Evolutionary conservation across 2,888 invertebrate species (phyloP).

Genomic region (Gnatocerus cornutus): DNA sequence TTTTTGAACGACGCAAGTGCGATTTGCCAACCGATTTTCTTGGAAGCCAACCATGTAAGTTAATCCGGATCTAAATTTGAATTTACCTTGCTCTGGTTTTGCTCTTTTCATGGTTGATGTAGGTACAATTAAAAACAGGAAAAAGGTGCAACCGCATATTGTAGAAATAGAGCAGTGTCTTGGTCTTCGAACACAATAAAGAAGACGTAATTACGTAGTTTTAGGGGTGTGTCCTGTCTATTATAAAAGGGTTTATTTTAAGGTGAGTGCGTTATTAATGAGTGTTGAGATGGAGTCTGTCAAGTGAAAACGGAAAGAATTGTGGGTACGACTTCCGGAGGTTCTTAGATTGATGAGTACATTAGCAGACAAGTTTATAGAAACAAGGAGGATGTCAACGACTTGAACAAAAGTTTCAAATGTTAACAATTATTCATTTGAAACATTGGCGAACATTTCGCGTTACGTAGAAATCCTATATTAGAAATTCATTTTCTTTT

Average conservation of each 20-base stretch:
- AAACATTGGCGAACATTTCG: no score
- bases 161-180: conserved; percentile 39
- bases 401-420: not conserved
- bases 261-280: conserved; percentile 36
- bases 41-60: conserved; percentile 14
- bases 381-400: not conserved
- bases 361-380: not conserved
- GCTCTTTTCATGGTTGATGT: not conserved
- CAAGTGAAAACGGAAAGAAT: conserved; percentile 32
- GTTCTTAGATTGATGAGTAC: conserved; percentile 1
- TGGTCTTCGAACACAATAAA: conserved; percentile 49
- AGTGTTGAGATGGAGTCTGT: conserved; percentile 24
- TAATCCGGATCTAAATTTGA: conserved; percentile 30
- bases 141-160: conserved; percentile 25
- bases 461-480: no score
- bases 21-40: conserved; percentile 12
- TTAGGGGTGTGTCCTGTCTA: conserved; percentile 31
- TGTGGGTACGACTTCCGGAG: conserved; percentile 25
- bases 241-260: conserved; percentile 36
- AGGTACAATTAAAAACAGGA: conserved; percentile 1
- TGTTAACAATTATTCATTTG: not conserved
- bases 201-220: conserved; percentile 30
- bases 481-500: no score
- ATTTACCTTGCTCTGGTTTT: conserved; percentile 19
- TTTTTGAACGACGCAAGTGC: conserved; percentile 23